These are phyloP conservation scores for Mastomys coucha DNA, from an alignment of 2,113 vertebrate species.

Conservation along the genomic window DNA sequence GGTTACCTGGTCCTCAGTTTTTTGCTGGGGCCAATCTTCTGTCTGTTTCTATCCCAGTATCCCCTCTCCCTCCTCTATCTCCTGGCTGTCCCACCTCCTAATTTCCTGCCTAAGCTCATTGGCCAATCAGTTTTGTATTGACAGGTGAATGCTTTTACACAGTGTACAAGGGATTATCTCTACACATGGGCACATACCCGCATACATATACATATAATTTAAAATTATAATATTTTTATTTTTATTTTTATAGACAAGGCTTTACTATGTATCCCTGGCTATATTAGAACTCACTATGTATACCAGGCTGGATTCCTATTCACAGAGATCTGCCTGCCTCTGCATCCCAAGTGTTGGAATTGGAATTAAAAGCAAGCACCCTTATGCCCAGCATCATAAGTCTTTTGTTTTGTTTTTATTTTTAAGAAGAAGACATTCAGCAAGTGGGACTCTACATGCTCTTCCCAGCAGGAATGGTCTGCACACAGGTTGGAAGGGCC, in stretches of 20 bases:
- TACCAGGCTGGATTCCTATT: background rate
- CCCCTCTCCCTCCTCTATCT: too few relatives aligned
- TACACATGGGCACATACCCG: background rate
- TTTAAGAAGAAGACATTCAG: background rate
- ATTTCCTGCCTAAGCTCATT: too few relatives aligned
- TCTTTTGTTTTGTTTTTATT: background rate
- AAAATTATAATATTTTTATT: background rate
- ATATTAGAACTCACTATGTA: background rate
- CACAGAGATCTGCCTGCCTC: background rate
- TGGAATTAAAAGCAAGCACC: background rate
- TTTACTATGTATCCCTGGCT: background rate
- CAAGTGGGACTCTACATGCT: background rate
- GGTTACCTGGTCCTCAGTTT: too few relatives aligned
- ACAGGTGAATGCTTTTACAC: too few relatives aligned
- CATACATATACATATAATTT: background rate
- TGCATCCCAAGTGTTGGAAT: background rate
- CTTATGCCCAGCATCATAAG: background rate
- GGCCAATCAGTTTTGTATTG: too few relatives aligned
- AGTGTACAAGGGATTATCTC: background rate
- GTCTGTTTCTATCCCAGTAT: too few relatives aligned
- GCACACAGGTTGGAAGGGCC: background rate
- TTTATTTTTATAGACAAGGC: background rate
- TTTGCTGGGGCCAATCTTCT: too few relatives aligned
- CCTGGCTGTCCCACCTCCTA: too few relatives aligned
- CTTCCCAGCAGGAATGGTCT: background rate